Percentiles rank a stretch among this genome's conserved stretches.
phyloP scores from a whole-genome alignment of 2,797 vertebrate species.

The Urophycis tenuis region DNA sequence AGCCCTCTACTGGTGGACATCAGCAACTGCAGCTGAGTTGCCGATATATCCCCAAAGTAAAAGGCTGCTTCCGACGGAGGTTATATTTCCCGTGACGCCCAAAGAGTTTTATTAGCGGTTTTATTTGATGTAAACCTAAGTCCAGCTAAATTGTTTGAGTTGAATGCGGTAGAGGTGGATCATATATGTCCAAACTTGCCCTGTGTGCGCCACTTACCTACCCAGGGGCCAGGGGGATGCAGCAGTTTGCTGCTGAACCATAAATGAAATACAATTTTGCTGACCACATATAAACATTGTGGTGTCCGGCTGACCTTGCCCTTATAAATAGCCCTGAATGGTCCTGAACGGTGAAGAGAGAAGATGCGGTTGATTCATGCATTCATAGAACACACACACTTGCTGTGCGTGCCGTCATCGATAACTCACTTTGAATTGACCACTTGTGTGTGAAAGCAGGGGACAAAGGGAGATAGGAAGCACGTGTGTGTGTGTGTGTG shows the following conservation, averaged over 20 bases:
- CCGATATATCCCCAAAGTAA: background rate
- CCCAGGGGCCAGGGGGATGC: background rate
- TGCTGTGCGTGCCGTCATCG: background rate
- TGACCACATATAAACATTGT: background rate
- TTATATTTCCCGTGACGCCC: background rate
- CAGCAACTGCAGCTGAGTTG: background rate
- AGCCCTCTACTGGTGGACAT: background rate
- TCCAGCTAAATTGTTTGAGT: background rate
- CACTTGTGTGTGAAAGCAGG: background rate
- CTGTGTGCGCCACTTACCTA: background rate
- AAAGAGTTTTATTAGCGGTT: background rate
- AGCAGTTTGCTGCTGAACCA: background rate
- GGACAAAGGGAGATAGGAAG: background rate
- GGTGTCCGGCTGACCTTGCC: background rate
- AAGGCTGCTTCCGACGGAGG: background rate
- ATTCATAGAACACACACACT: background rate
- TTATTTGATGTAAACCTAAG: background rate
- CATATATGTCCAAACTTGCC: background rate
- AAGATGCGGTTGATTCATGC: background rate
- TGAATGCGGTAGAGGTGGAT: background rate
- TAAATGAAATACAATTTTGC: background rate
- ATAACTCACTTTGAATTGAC: conserved; percentile 3
- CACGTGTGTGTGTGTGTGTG: background rate
- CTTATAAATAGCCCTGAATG: background rate
- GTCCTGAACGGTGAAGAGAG: background rate